phyloP scores from a whole-genome alignment of 1,140 invertebrate genomes.

The Cardiocondyla obscurior region DNA sequence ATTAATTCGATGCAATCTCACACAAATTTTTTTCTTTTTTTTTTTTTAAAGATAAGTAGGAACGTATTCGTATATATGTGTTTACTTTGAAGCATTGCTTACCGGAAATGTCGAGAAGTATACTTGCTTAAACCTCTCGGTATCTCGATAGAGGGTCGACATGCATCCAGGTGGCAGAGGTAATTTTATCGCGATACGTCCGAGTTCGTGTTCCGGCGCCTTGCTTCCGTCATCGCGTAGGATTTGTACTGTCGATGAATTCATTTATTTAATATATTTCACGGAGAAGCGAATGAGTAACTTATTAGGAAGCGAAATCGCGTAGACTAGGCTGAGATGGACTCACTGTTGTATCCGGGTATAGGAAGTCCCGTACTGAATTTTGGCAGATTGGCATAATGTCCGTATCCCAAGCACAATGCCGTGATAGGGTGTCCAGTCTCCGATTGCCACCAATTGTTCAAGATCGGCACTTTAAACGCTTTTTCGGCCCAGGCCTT shows the following conservation, averaged over 20 bases:
- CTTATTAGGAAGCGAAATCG: background rate
- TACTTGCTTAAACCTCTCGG: slow-evolving; percentile 91
- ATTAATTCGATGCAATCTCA: no score
- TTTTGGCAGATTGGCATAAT: slow-evolving; percentile 87
- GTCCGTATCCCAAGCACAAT: slow-evolving; percentile 90
- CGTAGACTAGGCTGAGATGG: background rate
- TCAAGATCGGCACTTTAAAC: slow-evolving; percentile 93
- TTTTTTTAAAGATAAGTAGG: no score
- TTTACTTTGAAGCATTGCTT: no score
- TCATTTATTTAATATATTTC: background rate
- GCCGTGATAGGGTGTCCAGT: slow-evolving; percentile 95
- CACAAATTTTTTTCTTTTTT: no score
- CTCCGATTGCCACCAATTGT: slow-evolving; percentile 99
- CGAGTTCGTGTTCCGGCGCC: slow-evolving; percentile 89
- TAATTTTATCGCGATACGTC: slow-evolving; percentile 92
- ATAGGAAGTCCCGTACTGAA: slow-evolving; percentile 90
- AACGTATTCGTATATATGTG: no score
- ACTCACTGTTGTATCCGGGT: slow-evolving; percentile 89
- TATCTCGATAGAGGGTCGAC: slow-evolving; percentile 91
- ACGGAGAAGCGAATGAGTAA: background rate
- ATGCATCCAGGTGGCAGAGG: slow-evolving; percentile 95
- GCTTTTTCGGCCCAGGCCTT: slow-evolving; percentile 92
- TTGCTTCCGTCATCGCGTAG: slow-evolving; percentile 89
- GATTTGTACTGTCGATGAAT: slow-evolving; percentile 87
- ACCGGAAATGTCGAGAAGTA: slow-evolving; percentile 93